Evolutionary conservation across 2,797 vertebrate species (phyloP).

Genomic region (Eulemur albifrons): DNA sequence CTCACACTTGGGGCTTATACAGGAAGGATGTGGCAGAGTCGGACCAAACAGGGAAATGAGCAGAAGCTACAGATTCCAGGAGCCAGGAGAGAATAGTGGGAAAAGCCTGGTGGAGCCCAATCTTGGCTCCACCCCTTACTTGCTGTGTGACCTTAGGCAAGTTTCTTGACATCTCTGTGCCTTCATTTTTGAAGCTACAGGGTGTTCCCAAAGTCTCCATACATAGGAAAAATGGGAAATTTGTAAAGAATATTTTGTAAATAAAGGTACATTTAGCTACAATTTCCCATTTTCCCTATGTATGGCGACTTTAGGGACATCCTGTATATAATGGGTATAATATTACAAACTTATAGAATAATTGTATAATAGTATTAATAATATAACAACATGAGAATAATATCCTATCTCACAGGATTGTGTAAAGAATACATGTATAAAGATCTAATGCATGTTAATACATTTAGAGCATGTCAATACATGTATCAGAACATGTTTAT

Average conservation of each 20-base stretch:
- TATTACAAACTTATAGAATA: no score
- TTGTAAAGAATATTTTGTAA: no score
- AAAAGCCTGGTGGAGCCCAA: fast-evolving
- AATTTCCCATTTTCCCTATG: no score
- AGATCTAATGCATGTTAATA: neutral
- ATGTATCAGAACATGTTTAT: neutral
- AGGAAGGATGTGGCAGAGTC: neutral
- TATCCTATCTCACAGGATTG: neutral
- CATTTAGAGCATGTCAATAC: neutral
- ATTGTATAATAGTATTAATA: neutral
- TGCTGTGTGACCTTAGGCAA: neutral
- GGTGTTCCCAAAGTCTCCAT: no score
- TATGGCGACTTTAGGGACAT: no score
- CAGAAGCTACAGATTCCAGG: no score
- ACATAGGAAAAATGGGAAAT: no score
- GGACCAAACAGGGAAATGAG: no score
- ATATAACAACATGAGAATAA: no score
- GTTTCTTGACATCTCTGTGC: neutral
- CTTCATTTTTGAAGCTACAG: neutral
- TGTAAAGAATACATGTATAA: neutral
- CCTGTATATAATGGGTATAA: neutral
- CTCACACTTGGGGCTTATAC: neutral
- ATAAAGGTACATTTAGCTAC: no score
- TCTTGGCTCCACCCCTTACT: neutral
- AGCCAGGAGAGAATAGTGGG: fast-evolving